Percentiles rank a stretch among this genome's conserved stretches.
These are phyloP conservation scores for Homarus americanus DNA, from an alignment of 1,140 invertebrate species.

Conservation along the genomic window DNA sequence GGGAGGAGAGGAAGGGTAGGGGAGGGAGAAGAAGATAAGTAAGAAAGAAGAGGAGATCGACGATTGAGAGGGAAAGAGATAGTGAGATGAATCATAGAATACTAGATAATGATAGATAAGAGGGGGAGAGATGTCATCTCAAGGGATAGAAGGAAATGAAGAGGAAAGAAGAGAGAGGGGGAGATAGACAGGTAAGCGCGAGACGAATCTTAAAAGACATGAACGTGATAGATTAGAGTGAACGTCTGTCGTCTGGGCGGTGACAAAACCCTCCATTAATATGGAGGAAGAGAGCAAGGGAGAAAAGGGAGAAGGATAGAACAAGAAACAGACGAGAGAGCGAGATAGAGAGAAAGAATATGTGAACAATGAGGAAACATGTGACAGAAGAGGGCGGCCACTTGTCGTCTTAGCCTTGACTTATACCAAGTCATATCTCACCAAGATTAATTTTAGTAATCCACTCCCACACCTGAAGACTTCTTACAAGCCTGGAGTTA, in stretches of 20 bases:
- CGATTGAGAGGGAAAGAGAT: background rate
- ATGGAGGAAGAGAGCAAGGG: background rate
- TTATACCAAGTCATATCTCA: background rate
- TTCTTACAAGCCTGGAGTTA: background rate
- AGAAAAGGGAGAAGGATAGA: background rate
- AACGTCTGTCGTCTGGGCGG: too few relatives aligned
- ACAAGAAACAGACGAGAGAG: background rate
- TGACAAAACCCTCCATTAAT: too few relatives aligned
- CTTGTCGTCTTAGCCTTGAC: too few relatives aligned
- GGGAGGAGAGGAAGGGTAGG: background rate
- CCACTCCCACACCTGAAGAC: background rate
- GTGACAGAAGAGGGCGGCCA: too few relatives aligned
- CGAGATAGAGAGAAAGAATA: background rate
- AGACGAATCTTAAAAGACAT: too few relatives aligned
- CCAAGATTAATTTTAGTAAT: background rate
- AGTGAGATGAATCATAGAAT: too few relatives aligned
- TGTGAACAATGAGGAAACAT: background rate
- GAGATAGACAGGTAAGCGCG: too few relatives aligned
- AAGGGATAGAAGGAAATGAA: too few relatives aligned
- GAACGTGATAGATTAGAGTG: too few relatives aligned
- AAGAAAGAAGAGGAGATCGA: background rate
- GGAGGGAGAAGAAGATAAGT: background rate
- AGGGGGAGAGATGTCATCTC: too few relatives aligned
- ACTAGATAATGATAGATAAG: too few relatives aligned
- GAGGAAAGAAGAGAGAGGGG: too few relatives aligned